Base-by-base conservation (phyloP, 2,888 invertebrate genomes). In the Epicampocera succincta region DNA sequence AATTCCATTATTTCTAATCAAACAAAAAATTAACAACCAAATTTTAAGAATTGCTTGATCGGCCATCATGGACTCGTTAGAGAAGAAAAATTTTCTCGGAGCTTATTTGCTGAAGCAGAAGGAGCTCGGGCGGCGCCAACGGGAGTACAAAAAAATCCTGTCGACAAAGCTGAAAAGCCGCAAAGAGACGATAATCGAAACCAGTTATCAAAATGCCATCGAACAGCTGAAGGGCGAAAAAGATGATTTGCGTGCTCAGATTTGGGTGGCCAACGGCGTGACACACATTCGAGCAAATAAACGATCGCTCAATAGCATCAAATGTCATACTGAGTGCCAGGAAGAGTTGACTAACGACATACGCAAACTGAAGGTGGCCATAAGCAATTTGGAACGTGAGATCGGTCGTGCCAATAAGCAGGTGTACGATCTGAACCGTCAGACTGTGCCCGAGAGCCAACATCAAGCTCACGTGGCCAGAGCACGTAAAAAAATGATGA, bases 361-460 rank as follows among this genome's bases (percentile, higher is more conserved):
- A 46, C 86, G 86, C n/a, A 86, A 86, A 25, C 84, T 90, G 1
- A 90, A 89, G 74, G 85, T 85, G 0, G 87, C 88, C 33, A 89
- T 88, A 12, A 17, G 46, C 3, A 89, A 90, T 42, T 80, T 91
- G 77, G 87, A 90, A 61, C 86, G 87, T 3, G 90, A 90, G 66
- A 87, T 88, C 2, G 87, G 88, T 58, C 87, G 88, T 2, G 86
- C 89, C 0, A 85, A 87, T 54, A 88, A 89, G 52, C 86, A 88
- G n/a, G 88, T 89, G 8, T 89, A 89, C 40, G 88, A 88, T 25
- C 83, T 91, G 1, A 90, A 89, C 75, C 86, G 88, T 0, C 77
- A 87, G 48, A 90, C 90, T 0, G 87, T 90, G 17, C 89, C 91
- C 0, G 90, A 91, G 40, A 85, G 85, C n/a, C 88, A 89, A 83